phyloP scores from a whole-genome alignment of 2,888 invertebrate species.

The Congeria kusceri region DNA sequence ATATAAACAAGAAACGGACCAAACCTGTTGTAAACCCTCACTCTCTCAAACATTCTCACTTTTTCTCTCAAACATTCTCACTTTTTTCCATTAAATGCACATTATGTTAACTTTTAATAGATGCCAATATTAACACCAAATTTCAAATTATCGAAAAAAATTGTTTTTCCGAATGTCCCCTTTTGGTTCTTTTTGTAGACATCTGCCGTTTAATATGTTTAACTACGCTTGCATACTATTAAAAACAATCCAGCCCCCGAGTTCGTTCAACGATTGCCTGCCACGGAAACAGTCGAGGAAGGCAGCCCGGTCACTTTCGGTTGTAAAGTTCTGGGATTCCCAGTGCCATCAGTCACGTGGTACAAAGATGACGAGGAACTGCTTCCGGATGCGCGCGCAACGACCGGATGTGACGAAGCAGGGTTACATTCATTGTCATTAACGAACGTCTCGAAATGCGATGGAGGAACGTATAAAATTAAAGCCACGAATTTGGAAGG shows the following conservation, averaged over 20 bases:
- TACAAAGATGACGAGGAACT: constrained; percentile 74
- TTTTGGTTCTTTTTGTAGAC: neutral
- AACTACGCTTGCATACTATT: neutral
- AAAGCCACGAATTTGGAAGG: constrained; percentile 79
- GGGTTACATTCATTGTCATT: constrained; percentile 71
- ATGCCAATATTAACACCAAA: too few relatives aligned
- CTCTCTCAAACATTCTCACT: too few relatives aligned
- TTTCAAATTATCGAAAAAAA: too few relatives aligned
- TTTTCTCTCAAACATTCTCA: too few relatives aligned
- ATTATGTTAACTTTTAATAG: too few relatives aligned
- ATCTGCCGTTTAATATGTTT: too few relatives aligned
- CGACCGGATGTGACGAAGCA: constrained; percentile 62
- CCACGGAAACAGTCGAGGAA: constrained; percentile 75
- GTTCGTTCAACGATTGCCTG: constrained; percentile 72
- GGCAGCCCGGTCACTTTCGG: constrained; percentile 71
- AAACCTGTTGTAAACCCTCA: too few relatives aligned
- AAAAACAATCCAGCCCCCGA: constrained; percentile 73
- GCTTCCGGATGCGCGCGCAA: constrained; percentile 65
- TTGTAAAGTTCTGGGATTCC: constrained; percentile 76
- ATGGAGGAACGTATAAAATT: constrained; percentile 78
- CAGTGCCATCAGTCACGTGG: constrained; percentile 74
- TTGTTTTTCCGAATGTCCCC: too few relatives aligned
- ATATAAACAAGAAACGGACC: too few relatives aligned
- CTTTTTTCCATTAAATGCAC: too few relatives aligned
- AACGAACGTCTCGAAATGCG: constrained; percentile 73